Base-by-base conservation (phyloP, 2,888 invertebrate genomes). In the Seladonia tumulorum region DNA sequence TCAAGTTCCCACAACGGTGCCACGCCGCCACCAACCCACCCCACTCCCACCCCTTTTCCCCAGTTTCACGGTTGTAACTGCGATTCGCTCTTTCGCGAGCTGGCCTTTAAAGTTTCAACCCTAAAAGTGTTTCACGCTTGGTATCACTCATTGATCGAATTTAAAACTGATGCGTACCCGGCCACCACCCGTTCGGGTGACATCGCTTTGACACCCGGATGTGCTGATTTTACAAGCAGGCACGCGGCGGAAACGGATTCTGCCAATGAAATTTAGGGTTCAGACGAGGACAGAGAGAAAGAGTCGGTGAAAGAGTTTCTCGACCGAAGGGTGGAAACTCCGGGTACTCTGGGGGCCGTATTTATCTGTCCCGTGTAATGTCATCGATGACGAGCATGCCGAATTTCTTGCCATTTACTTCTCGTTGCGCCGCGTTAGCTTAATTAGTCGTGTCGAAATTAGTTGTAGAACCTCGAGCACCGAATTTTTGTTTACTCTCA, bases 121-220 rank as follows among this genome's bases (percentile, higher is more conserved):
- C 94, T 94, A 94, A 94, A 95, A 95, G 94, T 94, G 94, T 94
- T 95, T 94, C 94, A 95, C 94, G 94, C 93, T 94, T 92, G 93
- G 93, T 91, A 90, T 94, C 93, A 94, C 92, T 94, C 95, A 95
- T 95, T 95, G 94, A 95, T 94, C 94, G 94, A 94, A 94, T 95
- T 94, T 94, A 94, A 95, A 95, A 95, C 90, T 93, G 92, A 94
- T 93, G 93, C 92, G 90, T 90, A 88, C 87, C 89, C 86, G 86
- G 79, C 83, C 84, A 85, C 84, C 85, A 85, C 84, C 89, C 86
- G 91, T 91, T 93, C 93, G 93, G 91, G 89, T 94, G 94, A 94
- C 94, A 93, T 91, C 93, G 93, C 94, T 94, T 94, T 94, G 94
- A 95, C 95, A 94, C 93, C 95, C 95, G 95, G 95, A 95, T 94